Base-by-base conservation (phyloP, 2,888 invertebrate genomes). In the Sinopyrophorus schimmeli region DNA sequence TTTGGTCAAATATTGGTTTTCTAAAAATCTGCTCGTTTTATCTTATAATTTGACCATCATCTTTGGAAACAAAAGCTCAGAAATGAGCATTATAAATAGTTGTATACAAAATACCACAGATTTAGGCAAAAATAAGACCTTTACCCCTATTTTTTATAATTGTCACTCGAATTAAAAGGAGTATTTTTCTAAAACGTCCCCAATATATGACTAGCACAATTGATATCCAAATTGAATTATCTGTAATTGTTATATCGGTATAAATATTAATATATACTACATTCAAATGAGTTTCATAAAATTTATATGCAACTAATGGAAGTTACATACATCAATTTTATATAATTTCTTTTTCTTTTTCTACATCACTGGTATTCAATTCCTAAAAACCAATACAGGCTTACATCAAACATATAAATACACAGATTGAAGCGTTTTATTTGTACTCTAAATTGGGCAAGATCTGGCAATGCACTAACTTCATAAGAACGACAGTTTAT, bases 1-100 rank as follows among this genome's bases (percentile, higher is more conserved):
- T 56, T 58, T 59, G 59, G 59, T 59, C 59, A 55, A 49, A 51
- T 43, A 43, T 47, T 41, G 37, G 43, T 43, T 27, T 41, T 38
- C 37, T 49, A 42, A 28, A 20, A 31, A 28, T 14, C 9, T 12
- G 15, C 3, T 12, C n/a, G n/a, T 20, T 16, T 6, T 31, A 10
- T 17, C 14, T 32, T 20, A 32, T 18, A 32, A 6, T 20, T 20
- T 12, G 20, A 32, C 16, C 20, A 18, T n/a, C 24, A 17, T 38
- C 38, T 38, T 38, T 38, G 38, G 38, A 38, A 17, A 16, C n/a
- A 34, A 20, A 34, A 9, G 3, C 5, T 16, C 37, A n/a, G 11
- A 40, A 20, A 38, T n/a, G 34, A 14, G 37, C 21, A 21, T 17
- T n/a, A n/a, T 12, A 30, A 30, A 21, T 40, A 23, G 16, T 3